Conservation (phyloP, 2,888 invertebrate genomes). For the Sisyra terminalis region DNA sequence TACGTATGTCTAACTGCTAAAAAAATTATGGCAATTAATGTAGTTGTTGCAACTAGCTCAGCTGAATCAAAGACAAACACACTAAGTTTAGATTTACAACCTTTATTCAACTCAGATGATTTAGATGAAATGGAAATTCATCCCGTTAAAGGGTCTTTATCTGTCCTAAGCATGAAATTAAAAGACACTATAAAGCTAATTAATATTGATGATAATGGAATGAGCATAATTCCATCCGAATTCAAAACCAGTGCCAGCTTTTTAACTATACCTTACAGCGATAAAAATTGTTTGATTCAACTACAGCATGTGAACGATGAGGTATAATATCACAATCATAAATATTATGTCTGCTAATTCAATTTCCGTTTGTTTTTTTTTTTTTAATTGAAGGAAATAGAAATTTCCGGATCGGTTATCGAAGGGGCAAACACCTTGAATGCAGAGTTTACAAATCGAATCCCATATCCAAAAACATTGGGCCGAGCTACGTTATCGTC, state of each 20-base stretch:
- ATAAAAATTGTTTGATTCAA: slow-evolving; percentile 22
- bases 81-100: no score
- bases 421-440: slow-evolving; percentile 24
- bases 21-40: slow-evolving; percentile 42
- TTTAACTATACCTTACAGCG: slow-evolving; percentile 23
- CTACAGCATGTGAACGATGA: slow-evolving; percentile 16
- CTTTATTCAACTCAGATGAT: slow-evolving; percentile 10
- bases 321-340: slow-evolving; percentile 18
- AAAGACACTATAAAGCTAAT: slow-evolving; percentile 13
- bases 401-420: slow-evolving; percentile 26
- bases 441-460: slow-evolving; percentile 26
- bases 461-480: slow-evolving; percentile 20
- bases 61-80: no score
- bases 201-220: slow-evolving; percentile 6
- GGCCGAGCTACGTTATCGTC: slow-evolving; percentile 8
- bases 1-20: slow-evolving; percentile 44
- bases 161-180: slow-evolving; percentile 12
- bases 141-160: slow-evolving; percentile 12
- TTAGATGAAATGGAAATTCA: slow-evolving; percentile 6
- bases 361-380: slow-evolving; percentile 1
- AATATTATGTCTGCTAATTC: not conserved
- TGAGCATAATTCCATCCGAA: not conserved
- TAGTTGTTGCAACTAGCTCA: slow-evolving; percentile 29
- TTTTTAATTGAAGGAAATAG: slow-evolving; percentile 26
- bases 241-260: slow-evolving; percentile 20